A percentile compares a stretch with the other conserved stretches of the same genome.
These are phyloP conservation scores for Calidris pygmaea DNA, from an alignment of 2,113 vertebrate species.

Conservation along the genomic window DNA sequence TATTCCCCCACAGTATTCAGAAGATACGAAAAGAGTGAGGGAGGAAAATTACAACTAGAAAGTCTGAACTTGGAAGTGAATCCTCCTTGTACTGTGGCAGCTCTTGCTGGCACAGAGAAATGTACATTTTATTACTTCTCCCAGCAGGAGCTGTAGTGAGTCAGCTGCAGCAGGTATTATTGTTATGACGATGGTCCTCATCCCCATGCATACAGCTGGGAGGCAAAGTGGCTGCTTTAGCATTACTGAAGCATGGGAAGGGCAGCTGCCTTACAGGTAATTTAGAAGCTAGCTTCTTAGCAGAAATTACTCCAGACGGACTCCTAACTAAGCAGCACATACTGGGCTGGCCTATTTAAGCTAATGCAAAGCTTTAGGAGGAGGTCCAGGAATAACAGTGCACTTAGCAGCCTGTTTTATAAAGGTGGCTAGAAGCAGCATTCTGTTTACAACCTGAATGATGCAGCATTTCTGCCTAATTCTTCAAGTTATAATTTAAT, in stretches of 20 bases:
- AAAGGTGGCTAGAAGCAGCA: not conserved
- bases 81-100: not conserved
- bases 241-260: not conserved
- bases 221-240: not conserved
- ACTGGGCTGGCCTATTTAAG: not conserved
- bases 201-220: not conserved
- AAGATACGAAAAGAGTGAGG: not conserved
- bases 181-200: not conserved
- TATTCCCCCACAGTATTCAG: not conserved
- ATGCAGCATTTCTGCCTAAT: not conserved
- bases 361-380: not conserved
- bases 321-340: not conserved
- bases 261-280: not conserved
- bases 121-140: not conserved
- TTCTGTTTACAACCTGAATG: not conserved
- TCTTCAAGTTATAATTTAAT: not conserved
- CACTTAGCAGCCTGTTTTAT: not conserved
- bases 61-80: not conserved
- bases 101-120: not conserved
- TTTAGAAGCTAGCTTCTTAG: not conserved
- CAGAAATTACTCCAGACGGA: not conserved
- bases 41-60: not conserved
- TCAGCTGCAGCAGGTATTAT: slow-evolving; percentile 21
- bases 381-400: not conserved
- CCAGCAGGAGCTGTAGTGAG: slow-evolving; percentile 15